Conservation (phyloP, 64 coral and sea anemone genomes). For the Pocillopora verrucosa region DNA sequence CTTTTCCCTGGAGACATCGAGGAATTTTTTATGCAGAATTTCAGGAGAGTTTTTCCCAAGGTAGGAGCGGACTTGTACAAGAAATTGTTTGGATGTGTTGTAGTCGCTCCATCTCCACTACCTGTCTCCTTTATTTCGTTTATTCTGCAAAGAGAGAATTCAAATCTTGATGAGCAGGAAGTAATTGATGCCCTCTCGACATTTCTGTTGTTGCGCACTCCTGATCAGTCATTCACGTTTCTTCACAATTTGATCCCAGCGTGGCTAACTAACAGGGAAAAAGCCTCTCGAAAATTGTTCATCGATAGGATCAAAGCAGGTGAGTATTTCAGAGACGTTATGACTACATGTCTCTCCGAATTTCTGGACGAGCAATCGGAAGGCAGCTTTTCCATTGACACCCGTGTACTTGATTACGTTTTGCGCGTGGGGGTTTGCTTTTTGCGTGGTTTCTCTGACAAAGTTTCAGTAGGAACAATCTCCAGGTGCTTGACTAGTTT, state of each 20-base stretch:
- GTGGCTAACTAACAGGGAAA: constrained; percentile 42
- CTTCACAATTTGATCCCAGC: constrained; percentile 46
- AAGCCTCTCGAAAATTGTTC: constrained; percentile 33
- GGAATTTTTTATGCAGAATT: constrained; percentile 49
- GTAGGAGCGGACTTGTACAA: constrained; percentile 24
- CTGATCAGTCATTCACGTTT: constrained; percentile 35
- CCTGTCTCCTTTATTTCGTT: constrained; percentile 47
- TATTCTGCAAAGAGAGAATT: background rate
- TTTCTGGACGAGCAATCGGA: background rate
- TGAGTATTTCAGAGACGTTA: constrained; percentile 25
- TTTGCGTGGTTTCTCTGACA: background rate
- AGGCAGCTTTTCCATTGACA: background rate
- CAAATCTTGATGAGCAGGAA: constrained; percentile 18
- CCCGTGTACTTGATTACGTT: background rate
- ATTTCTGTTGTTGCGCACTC: background rate
- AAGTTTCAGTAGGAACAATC: background rate
- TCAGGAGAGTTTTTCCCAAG: constrained; percentile 34
- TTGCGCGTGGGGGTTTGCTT: constrained; percentile 32
- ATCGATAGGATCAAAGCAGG: constrained; percentile 30
- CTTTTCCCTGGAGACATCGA: constrained; percentile 20
- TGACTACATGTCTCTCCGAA: background rate
- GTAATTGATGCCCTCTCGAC: constrained; percentile 40
- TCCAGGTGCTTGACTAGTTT: constrained; percentile 35
- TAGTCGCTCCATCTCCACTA: constrained; percentile 50
- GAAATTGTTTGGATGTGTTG: constrained; percentile 48